phyloP scores from a whole-genome alignment of 92 coral and sea anemone genomes.

The Bergia sp. region DNA sequence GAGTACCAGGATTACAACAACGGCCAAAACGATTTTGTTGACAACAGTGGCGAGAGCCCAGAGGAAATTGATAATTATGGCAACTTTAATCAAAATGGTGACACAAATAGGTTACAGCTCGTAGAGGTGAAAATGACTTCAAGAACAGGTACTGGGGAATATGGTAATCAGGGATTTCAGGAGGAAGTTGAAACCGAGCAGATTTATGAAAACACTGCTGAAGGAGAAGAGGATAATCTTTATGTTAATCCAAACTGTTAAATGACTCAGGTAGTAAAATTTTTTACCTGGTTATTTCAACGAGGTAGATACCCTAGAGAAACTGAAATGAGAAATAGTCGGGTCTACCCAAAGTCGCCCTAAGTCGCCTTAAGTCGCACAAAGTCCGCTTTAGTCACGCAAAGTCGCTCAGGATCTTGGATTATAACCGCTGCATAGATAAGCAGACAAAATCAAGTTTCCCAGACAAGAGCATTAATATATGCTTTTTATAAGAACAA shows the following conservation, averaged over 20 bases:
- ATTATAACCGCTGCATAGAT: too few species aligned
- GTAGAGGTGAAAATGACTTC: neutral
- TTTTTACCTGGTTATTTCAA: neutral
- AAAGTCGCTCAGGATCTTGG: too few species aligned
- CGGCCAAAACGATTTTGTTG: too few species aligned
- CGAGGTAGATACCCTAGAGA: neutral
- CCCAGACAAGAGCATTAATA: too few species aligned
- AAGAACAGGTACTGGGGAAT: neutral
- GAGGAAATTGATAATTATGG: neutral
- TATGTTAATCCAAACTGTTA: neutral
- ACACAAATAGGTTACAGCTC: neutral
- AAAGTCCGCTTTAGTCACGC: too few species aligned
- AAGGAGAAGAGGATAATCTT: conserved; percentile 1
- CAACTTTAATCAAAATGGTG: neutral
- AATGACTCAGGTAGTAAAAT: neutral
- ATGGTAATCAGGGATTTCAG: conserved; percentile 16
- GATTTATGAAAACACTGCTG: conserved; percentile 12
- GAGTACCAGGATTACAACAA: neutral
- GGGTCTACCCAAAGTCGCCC: too few species aligned
- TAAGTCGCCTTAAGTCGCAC: too few species aligned
- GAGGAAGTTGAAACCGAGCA: conserved; percentile 5
- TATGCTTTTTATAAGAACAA: too few species aligned
- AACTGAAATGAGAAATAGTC: too few species aligned
- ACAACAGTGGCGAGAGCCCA: too few species aligned
- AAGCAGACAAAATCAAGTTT: too few species aligned